These are phyloP conservation scores for Hemitrygon akajei DNA, from an alignment of 2,797 vertebrate genomes.

Conservation along the genomic window DNA sequence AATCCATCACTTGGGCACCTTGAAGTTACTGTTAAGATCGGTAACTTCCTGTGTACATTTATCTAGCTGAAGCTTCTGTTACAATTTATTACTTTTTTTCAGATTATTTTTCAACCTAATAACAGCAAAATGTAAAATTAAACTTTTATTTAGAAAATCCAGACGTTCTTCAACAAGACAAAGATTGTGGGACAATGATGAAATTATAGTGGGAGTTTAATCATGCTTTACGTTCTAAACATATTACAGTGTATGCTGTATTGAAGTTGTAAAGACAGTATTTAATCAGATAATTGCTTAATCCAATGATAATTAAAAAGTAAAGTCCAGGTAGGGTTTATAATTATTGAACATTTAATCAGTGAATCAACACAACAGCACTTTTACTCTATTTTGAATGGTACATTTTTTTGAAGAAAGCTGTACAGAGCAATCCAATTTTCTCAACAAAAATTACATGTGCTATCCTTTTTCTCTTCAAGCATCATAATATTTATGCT, in stretches of 20 bases:
- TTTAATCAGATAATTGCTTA: background rate
- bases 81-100: background rate
- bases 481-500: background rate
- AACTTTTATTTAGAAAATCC: background rate
- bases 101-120: background rate
- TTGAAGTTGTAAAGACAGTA: background rate
- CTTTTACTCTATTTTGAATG: background rate
- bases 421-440: background rate
- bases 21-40: background rate
- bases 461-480: background rate
- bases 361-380: background rate
- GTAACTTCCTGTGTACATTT: background rate
- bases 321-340: background rate
- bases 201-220: background rate
- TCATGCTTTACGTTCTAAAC: slow-evolving; percentile 4
- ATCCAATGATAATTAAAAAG: slow-evolving; percentile 19
- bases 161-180: background rate
- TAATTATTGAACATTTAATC: background rate
- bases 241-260: background rate
- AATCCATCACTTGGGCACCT: background rate
- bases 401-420: background rate
- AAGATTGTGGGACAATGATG: background rate
- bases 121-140: background rate
- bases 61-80: background rate
- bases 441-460: background rate